These are phyloP conservation scores for Acanthochromis polyacanthus DNA, from an alignment of 2,113 vertebrate species.

Conservation along the genomic window DNA sequence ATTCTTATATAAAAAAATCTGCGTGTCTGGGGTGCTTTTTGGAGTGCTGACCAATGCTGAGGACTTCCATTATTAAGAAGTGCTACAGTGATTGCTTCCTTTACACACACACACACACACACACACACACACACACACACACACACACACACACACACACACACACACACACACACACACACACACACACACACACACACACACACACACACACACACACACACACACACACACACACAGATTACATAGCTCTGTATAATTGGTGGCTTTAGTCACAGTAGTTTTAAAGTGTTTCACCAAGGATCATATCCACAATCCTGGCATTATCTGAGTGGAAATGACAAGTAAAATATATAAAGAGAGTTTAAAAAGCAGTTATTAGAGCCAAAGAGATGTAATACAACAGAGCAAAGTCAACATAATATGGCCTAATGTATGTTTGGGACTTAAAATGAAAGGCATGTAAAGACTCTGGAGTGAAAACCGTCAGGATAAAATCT, in stretches of 20 bases:
- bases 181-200: neutral
- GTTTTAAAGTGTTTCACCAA: too few relatives aligned
- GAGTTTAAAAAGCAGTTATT: neutral
- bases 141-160: neutral
- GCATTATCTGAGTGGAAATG: neutral
- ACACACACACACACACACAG: neutral
- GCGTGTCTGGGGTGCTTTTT: too few relatives aligned
- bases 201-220: neutral
- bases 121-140: neutral
- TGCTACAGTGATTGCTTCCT: too few relatives aligned
- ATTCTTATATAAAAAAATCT: too few relatives aligned
- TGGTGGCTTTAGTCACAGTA: too few relatives aligned
- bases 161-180: neutral
- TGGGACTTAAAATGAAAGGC: neutral
- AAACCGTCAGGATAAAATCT: conserved; percentile 8
- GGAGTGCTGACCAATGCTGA: too few relatives aligned
- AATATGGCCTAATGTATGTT: neutral
- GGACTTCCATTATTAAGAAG: too few relatives aligned
- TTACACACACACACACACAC: neutral
- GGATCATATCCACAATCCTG: neutral
- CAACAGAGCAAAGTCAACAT: neutral
- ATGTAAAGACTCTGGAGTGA: neutral
- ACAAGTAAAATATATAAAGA: neutral
- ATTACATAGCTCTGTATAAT: neutral
- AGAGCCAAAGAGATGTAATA: neutral